Evolutionary conservation across 2,113 vertebrate genomes (phyloP), one percentile per base, ranked within the genome.

Genomic region (Cairina moschata): DNA sequence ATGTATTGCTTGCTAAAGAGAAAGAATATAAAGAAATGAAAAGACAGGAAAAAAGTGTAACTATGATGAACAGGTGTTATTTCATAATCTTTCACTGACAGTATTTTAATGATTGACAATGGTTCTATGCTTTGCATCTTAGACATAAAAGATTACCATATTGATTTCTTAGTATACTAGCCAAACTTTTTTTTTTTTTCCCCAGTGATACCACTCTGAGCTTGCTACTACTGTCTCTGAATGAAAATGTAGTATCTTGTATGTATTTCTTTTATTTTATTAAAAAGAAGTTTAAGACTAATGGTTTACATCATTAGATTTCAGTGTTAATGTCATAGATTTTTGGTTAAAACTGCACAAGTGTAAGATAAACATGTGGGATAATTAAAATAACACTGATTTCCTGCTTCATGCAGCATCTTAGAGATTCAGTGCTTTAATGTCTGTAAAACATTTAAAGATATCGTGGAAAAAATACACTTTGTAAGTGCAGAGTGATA

Each of bases 101-200:
- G 9, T 13, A 46, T 93, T 93, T 54, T 34, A 52, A 55, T 79
- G 48, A 74, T 11, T 88, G 25, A 87, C 85, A 96, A 59, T 62
- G 1, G 36, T 59, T 78, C 22, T 74, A 4, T 23, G 13, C 38
- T 86, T 86, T 82, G 63, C 26, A 17, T 34, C 31, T 73, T 31
- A 82, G 15, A 50, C 62, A 48, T 92, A 67, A 92, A 90, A 87
- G 8, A 67, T 16, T 92, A 56, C 6, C 5, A 4, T 68, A 91
- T 40, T 74, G 46, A 95, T 92, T 95, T 95, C 71, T 75, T 50
- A 91, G 67, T 31, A 62, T 13, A 36, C 11, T 78, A 62, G 82
- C 72, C 31, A 91, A 86, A 94, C 31, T 76, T 59, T 22, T 21
- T 8, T 3, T 71, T 68, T 44, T 31, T 23, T 74, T 21, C 28